Base-by-base conservation (phyloP, 1,140 invertebrate genomes). In the Drosophila arawakana region DNA sequence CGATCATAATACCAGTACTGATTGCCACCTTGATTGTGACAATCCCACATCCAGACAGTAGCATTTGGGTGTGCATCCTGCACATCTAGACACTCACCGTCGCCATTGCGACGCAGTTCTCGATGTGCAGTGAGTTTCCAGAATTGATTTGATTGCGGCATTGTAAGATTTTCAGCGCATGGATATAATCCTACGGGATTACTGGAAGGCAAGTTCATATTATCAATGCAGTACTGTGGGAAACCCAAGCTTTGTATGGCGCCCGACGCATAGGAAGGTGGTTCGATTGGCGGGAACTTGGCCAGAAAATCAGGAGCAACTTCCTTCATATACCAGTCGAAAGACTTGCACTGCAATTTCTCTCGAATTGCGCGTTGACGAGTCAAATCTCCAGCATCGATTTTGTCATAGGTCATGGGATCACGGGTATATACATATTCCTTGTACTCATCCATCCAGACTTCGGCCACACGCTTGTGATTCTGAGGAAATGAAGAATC, bases 401-500 rank as follows among this genome's bases (percentile, higher is more conserved):
- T 91, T 1, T 92, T 91, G 8, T 93, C 92, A 30, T 91, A 92
- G 65, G 95, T 95, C 43, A 95, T 94, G 0, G 96, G 95, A 43
- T 94, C 90, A 5, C 95, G 93, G 7, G 93, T 93, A 86, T 97
- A 97, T 9, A 97, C 89, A 78, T 95, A 95, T 50, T 97, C 93
- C 13, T 95, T 95, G 77, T 97, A 97, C 70, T 97, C 96, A 83
- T 97, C 97, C 96, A 98, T 97, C 97, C 97, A 98, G 1, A 97
- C 96, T 85, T 97, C 96, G 0, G 96, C 97, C 7, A 97, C 94
- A 41, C 97, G 93, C 93, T 95, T 91, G 94, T 97, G 94, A 94
- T 97, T 93, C 95, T 93, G 34, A 37, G n/a, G 10, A 50, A 43
- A 30, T 11, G 4, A 25, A 9, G 4, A 60, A 52, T 37, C 8